A percentile compares a stretch with the other conserved stretches of the same genome.
These are phyloP conservation scores for Peromyscus leucopus DNA, from an alignment of 2,113 vertebrate species.

Conservation along the genomic window DNA sequence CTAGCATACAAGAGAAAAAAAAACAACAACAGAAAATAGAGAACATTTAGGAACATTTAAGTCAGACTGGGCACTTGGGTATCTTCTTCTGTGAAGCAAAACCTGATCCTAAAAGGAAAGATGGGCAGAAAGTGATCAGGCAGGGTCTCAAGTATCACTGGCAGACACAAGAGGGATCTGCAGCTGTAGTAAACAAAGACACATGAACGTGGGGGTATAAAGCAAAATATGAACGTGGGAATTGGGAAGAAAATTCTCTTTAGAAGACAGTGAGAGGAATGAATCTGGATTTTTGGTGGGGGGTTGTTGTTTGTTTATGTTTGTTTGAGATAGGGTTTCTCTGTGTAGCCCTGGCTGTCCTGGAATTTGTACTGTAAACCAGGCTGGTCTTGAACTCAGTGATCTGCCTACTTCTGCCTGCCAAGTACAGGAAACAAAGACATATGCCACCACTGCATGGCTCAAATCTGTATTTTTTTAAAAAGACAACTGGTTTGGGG, in stretches of 20 bases:
- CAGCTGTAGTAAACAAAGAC: not conserved
- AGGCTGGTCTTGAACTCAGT: not conserved
- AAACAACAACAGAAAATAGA: not conserved
- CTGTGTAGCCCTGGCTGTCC: not conserved
- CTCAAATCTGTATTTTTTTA: not conserved
- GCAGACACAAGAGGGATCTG: not conserved
- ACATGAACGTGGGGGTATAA: not conserved
- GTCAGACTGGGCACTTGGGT: not conserved
- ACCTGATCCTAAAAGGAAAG: not conserved
- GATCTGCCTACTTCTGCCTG: not conserved
- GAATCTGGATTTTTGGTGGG: not conserved
- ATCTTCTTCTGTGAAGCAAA: not conserved
- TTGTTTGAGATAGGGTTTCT: not conserved
- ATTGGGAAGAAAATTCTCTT: not conserved
- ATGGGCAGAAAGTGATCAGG: not conserved
- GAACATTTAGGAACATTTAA: not conserved
- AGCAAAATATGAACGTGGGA: not conserved
- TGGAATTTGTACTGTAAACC: not conserved
- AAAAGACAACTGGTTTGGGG: not conserved
- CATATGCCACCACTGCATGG: not conserved
- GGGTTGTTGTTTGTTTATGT: not conserved
- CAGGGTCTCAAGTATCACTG: not conserved
- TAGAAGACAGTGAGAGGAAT: not conserved
- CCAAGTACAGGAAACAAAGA: not conserved
- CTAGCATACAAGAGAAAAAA: not conserved